These are phyloP conservation scores for Apaloderma vittatum DNA, from an alignment of 2,113 vertebrate genomes.

Conservation along the genomic window DNA sequence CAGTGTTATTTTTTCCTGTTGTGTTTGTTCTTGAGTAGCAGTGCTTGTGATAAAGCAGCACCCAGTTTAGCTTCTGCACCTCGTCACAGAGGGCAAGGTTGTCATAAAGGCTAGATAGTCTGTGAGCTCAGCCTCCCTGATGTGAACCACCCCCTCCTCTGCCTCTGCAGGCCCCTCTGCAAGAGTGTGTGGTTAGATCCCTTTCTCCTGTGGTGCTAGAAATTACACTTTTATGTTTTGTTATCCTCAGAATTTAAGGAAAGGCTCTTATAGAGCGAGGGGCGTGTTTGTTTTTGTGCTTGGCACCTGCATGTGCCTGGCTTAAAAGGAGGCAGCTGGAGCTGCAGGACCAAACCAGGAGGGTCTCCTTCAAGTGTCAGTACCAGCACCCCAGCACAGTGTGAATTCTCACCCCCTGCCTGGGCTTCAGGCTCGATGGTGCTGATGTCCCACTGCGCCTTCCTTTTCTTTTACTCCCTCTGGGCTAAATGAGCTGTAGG, in stretches of 20 bases:
- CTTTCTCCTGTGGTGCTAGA: background rate
- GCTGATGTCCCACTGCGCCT: background rate
- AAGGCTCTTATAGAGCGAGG: background rate
- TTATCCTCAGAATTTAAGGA: background rate
- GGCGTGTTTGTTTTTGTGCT: background rate
- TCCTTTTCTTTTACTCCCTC: background rate
- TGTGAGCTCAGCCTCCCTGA: background rate
- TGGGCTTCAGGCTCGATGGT: background rate
- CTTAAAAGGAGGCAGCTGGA: background rate
- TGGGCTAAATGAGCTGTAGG: background rate
- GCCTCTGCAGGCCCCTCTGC: background rate
- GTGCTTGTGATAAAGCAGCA: background rate
- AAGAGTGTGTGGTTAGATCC: background rate
- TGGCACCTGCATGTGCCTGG: background rate
- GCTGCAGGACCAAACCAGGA: background rate
- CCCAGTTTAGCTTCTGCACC: background rate
- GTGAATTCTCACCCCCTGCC: background rate
- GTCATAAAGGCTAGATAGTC: background rate
- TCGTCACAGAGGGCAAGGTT: fast-evolving
- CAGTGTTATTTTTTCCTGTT: background rate
- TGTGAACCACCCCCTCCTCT: background rate
- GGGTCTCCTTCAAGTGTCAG: fast-evolving
- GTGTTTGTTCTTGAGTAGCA: background rate
- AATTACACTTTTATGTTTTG: background rate
- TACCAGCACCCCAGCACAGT: background rate